Conservation (phyloP, 1,140 invertebrate genomes). For the Drosophila willistoni region DNA sequence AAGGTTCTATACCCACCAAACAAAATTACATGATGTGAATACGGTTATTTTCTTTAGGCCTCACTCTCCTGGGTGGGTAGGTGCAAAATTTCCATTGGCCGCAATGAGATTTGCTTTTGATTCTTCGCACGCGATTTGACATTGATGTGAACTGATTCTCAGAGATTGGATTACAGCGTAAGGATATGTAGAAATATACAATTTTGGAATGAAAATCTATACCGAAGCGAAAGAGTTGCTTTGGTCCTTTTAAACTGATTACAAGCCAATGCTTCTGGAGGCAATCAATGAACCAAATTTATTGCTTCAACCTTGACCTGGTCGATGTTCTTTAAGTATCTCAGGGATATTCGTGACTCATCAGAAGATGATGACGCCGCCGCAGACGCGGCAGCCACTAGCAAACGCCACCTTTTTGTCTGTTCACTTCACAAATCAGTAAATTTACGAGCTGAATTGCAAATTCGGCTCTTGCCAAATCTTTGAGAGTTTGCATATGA, state of each 20-base stretch:
- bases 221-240: slow-evolving; percentile 2
- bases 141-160: not conserved
- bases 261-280: slow-evolving; percentile 4
- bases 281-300: slow-evolving; percentile 14
- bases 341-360: slow-evolving; percentile 13
- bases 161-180: not conserved
- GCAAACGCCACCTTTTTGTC: slow-evolving; percentile 8
- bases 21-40: slow-evolving; percentile 5
- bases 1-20: not conserved
- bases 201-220: not conserved
- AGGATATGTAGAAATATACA: not conserved
- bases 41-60: not conserved
- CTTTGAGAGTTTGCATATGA: slow-evolving; percentile 17
- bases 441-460: slow-evolving; percentile 23
- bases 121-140: slow-evolving; percentile 15
- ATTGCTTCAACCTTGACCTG: slow-evolving; percentile 16
- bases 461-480: slow-evolving; percentile 3
- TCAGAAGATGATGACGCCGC: slow-evolving; percentile 2
- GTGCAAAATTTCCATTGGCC: slow-evolving; percentile 3
- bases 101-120: slow-evolving; percentile 8
- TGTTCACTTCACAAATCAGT: slow-evolving; percentile 18
- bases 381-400: not conserved
- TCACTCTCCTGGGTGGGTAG: not conserved
- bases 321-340: not conserved
- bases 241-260: slow-evolving; percentile 19